A percentile compares a stretch with the other conserved stretches of the same genome.
These are phyloP conservation scores for Folsomia manolachei DNA, from an alignment of 2,888 invertebrate species.

Conservation along the genomic window DNA sequence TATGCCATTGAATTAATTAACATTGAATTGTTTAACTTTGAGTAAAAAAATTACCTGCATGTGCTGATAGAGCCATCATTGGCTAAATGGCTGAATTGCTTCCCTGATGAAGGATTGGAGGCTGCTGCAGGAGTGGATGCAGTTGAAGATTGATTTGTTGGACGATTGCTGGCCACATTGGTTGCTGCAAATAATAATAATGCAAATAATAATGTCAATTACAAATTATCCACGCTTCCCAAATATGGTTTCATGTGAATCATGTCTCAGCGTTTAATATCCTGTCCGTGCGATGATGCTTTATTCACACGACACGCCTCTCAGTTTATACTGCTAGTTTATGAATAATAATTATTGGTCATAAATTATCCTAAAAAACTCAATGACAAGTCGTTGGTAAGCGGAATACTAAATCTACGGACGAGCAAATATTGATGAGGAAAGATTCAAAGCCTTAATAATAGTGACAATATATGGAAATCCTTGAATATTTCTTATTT, in stretches of 20 bases:
- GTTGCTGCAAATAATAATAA: constrained; percentile 62
- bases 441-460: not conserved
- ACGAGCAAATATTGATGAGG: not conserved
- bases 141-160: constrained; percentile 86
- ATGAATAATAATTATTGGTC: not conserved
- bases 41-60: too few relatives aligned
- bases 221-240: not conserved
- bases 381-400: not conserved
- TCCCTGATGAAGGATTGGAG: constrained; percentile 60
- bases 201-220: constrained; percentile 4
- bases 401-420: not conserved
- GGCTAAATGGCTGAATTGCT: constrained; percentile 76
- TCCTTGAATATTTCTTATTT: too few relatives aligned
- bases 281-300: not conserved
- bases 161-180: constrained; percentile 80
- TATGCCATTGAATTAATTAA: not conserved
- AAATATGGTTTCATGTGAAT: not conserved
- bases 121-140: constrained; percentile 57
- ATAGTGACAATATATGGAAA: not conserved
- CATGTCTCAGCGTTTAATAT: not conserved
- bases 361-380: not conserved
- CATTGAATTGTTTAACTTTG: too few relatives aligned
- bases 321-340: too few relatives aligned
- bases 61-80: constrained; percentile 82
- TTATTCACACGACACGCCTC: not conserved